These are phyloP conservation scores for Sturmia bella DNA, from an alignment of 2,888 invertebrate species.

Conservation along the genomic window DNA sequence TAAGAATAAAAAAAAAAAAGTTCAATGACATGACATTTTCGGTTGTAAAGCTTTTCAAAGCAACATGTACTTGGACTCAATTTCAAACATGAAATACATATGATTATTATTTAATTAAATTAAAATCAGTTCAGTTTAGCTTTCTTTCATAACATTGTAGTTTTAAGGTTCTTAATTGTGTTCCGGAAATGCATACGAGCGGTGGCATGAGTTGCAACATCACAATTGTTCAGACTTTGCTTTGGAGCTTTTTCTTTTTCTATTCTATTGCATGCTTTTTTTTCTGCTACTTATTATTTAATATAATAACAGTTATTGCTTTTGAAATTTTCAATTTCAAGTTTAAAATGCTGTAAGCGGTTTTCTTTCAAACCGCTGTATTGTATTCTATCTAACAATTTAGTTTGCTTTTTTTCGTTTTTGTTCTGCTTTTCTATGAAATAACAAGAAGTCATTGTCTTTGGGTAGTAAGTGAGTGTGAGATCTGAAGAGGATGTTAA, in stretches of 20 bases:
- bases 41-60: slow-evolving; percentile 28
- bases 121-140: not conserved
- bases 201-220: slow-evolving; percentile 12
- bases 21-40: slow-evolving; percentile 66
- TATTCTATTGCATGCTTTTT: not conserved
- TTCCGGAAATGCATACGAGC: not conserved
- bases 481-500: slow-evolving; percentile 36
- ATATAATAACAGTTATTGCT: slow-evolving; percentile 60
- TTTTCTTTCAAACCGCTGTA: slow-evolving; percentile 28
- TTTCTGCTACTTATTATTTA: slow-evolving; percentile 30
- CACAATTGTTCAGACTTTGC: slow-evolving; percentile 3
- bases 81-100: slow-evolving; percentile 29
- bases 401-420: not conserved
- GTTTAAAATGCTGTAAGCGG: slow-evolving; percentile 50
- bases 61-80: slow-evolving; percentile 22
- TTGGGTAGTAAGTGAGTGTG: slow-evolving; percentile 5
- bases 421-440: slow-evolving; percentile 16
- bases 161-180: slow-evolving; percentile 41
- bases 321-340: slow-evolving; percentile 53
- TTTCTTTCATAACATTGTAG: slow-evolving; percentile 5
- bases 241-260: not conserved
- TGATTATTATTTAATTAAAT: slow-evolving; percentile 29
- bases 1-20: no score
- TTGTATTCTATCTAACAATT: slow-evolving; percentile 19
- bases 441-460: slow-evolving; percentile 45